Evolutionary conservation across 2,113 vertebrate genomes (phyloP).

Genomic region (Reinhardtius hippoglossoides): DNA sequence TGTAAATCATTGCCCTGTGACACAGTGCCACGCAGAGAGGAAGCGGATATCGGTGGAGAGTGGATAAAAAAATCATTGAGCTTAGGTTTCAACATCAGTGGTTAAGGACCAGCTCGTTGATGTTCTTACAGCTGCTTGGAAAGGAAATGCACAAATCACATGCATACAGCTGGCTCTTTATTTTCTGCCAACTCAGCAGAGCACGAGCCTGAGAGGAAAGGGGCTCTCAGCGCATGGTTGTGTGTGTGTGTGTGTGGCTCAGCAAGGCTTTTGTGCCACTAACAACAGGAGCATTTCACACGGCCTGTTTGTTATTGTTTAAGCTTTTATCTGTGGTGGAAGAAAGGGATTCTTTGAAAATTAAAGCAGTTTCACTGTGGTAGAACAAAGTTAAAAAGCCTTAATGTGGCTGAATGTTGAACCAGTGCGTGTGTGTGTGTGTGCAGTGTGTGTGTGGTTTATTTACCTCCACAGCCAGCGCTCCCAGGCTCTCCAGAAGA

Average conservation of each 20-base stretch:
- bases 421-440: background rate
- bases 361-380: no score
- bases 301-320: no score
- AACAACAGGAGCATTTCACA: no score
- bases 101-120: background rate
- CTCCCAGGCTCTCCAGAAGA: slow-evolving; percentile 84
- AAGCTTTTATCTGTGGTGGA: no score
- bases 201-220: background rate
- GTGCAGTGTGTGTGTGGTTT: background rate
- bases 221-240: background rate
- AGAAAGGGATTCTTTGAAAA: no score
- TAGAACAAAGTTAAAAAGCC: no score
- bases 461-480: slow-evolving; percentile 87
- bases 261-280: no score
- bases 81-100: background rate
- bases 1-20: background rate
- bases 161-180: slow-evolving; percentile 41
- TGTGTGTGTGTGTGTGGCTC: background rate
- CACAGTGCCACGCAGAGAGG: background rate
- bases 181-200: slow-evolving; percentile 61
- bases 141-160: slow-evolving; percentile 20
- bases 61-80: background rate
- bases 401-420: no score
- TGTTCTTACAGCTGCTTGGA: slow-evolving; percentile 28
- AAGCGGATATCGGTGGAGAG: background rate